Evolutionary conservation across 2,797 vertebrate species (phyloP).

Genomic region (Pachyuromys duprasi): DNA sequence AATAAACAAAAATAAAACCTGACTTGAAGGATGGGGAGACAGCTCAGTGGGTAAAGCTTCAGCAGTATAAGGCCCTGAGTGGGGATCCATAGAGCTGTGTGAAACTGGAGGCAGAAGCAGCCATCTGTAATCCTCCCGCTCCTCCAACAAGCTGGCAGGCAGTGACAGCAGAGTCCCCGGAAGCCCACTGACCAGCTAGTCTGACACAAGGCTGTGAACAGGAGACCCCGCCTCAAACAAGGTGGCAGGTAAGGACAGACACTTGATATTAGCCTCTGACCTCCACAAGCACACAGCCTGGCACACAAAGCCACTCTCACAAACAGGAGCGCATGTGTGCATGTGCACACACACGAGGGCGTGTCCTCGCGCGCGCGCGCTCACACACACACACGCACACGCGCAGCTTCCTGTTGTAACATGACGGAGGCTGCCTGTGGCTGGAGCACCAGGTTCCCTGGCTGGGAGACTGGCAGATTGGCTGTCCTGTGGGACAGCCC

Average conservation of each 20-base stretch:
- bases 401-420: background rate
- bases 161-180: background rate
- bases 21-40: background rate
- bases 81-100: background rate
- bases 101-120: background rate
- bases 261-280: background rate
- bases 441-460: background rate
- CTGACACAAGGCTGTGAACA: background rate
- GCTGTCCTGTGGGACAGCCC: slow-evolving; percentile 34
- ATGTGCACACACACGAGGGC: too few relatives aligned
- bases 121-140: background rate
- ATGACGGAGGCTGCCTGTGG: background rate
- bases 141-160: background rate
- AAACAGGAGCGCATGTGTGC: too few relatives aligned
- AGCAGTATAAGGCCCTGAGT: background rate
- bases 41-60: background rate
- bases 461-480: slow-evolving; percentile 46
- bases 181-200: background rate
- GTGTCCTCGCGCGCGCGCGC: too few relatives aligned
- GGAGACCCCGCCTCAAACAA: background rate
- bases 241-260: background rate
- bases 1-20: background rate
- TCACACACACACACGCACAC: background rate
- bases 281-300: background rate
- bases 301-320: background rate